These are phyloP conservation scores for Mobula hypostoma DNA, from an alignment of 2,113 vertebrate species.

Conservation along the genomic window DNA sequence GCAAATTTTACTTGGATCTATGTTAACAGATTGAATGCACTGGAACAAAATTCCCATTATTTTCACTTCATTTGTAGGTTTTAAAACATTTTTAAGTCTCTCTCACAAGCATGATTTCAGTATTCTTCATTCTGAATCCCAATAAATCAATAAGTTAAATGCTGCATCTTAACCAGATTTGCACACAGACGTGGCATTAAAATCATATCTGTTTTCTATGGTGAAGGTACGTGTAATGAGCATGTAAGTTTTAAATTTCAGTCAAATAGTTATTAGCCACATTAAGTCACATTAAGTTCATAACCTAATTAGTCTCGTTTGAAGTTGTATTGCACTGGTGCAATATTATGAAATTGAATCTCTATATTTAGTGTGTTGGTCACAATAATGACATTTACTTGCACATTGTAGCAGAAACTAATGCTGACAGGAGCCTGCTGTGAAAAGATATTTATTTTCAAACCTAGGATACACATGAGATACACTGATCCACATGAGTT, in stretches of 20 bases:
- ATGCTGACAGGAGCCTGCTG: not conserved
- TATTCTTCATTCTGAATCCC: not conserved
- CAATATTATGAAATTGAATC: not conserved
- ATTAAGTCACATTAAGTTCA: too few relatives aligned
- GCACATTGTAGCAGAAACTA: not conserved
- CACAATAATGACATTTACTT: not conserved
- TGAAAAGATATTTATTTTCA: not conserved
- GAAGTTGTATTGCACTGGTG: not conserved
- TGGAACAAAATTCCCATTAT: not conserved
- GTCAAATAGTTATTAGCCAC: not conserved
- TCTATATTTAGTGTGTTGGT: not conserved
- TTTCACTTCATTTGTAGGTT: not conserved
- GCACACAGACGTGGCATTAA: not conserved
- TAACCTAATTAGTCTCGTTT: not conserved
- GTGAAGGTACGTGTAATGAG: not conserved
- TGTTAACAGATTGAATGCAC: not conserved
- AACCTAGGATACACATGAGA: not conserved
- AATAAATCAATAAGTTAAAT: not conserved
- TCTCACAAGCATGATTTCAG: not conserved
- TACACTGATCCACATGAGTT: not conserved
- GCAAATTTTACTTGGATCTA: not conserved
- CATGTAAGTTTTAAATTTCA: not conserved
- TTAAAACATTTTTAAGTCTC: not conserved
- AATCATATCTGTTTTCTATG: not conserved
- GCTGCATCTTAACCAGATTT: not conserved